Evolutionary conservation across 2,113 vertebrate species (phyloP).

Genomic region (Poeciliopsis prolifica): DNA sequence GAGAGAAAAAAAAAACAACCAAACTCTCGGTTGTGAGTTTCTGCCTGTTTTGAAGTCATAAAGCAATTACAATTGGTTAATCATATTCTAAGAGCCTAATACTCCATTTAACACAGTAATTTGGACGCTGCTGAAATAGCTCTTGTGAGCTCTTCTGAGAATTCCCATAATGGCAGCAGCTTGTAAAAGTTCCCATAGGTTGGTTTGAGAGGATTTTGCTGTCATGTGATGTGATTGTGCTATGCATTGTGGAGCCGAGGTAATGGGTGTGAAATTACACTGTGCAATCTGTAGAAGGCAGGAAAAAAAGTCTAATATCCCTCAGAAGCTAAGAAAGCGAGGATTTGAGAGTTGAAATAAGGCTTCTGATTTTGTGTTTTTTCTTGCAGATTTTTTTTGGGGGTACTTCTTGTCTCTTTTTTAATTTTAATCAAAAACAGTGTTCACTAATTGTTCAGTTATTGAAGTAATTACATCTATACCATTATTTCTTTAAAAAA

Average conservation of each 20-base stretch:
- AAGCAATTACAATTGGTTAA: conserved; percentile 66
- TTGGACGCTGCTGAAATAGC: conserved; percentile 66
- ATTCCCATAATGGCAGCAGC: conserved; percentile 68
- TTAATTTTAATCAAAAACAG: not conserved
- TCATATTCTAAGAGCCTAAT: conserved; percentile 68
- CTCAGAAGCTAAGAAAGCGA: conserved; percentile 14
- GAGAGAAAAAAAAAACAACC: not conserved
- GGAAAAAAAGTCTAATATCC: conserved; percentile 48
- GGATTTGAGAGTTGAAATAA: conserved; percentile 3
- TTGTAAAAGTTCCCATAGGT: conserved; percentile 64
- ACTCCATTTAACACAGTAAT: conserved; percentile 70
- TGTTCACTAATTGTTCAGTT: not conserved
- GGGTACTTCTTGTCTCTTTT: not conserved
- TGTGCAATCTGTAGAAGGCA: conserved; percentile 55
- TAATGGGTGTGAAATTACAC: conserved; percentile 76
- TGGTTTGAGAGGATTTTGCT: conserved; percentile 62
- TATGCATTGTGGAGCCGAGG: conserved; percentile 63
- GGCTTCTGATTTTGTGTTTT: not conserved
- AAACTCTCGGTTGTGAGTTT: conserved; percentile 5
- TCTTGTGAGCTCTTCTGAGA: conserved; percentile 64
- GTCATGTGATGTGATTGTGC: conserved; percentile 53
- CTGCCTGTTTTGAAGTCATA: conserved; percentile 60
- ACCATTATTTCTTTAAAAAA: not conserved
- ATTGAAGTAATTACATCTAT: not conserved
- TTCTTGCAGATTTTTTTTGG: not conserved